Conservation (phyloP, 2,113 vertebrate genomes). For the Embiotoca jacksoni region DNA sequence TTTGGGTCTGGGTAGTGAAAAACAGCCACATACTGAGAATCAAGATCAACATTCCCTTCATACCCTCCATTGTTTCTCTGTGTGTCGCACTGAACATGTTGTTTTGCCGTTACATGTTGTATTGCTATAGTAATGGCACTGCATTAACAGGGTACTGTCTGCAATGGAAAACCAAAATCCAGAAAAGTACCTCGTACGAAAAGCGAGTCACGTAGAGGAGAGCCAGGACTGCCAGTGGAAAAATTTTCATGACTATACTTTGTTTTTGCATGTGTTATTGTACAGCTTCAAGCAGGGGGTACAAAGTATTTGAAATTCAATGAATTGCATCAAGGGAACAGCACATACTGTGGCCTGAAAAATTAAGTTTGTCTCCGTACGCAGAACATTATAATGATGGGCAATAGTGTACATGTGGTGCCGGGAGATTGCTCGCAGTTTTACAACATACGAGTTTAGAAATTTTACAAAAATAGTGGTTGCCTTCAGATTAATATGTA, state of each 20-base stretch:
- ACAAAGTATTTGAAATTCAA: background rate
- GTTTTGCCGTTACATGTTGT: too few species aligned
- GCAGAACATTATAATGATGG: background rate
- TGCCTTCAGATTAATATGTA: conserved; percentile 26
- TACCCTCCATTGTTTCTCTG: too few species aligned
- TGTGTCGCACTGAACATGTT: too few species aligned
- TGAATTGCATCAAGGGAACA: background rate
- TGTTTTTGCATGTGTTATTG: background rate
- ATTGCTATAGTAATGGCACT: too few species aligned
- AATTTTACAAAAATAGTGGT: background rate
- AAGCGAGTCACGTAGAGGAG: too few species aligned
- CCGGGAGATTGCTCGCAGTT: background rate
- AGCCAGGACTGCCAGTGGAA: too few species aligned
- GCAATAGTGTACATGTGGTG: background rate
- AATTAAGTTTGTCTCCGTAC: background rate
- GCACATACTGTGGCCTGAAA: background rate
- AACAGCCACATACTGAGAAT: too few species aligned
- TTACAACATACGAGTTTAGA: background rate
- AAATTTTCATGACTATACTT: background rate
- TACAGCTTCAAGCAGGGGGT: background rate
- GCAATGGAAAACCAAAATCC: too few species aligned
- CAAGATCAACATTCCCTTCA: too few species aligned
- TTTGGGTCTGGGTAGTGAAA: too few species aligned
- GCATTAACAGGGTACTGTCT: too few species aligned
- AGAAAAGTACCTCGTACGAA: too few species aligned